A percentile compares a stretch with the other conserved stretches of the same genome.
Conservation (phyloP, 2,888 invertebrate genomes). For the Orthosia gothica region DNA sequence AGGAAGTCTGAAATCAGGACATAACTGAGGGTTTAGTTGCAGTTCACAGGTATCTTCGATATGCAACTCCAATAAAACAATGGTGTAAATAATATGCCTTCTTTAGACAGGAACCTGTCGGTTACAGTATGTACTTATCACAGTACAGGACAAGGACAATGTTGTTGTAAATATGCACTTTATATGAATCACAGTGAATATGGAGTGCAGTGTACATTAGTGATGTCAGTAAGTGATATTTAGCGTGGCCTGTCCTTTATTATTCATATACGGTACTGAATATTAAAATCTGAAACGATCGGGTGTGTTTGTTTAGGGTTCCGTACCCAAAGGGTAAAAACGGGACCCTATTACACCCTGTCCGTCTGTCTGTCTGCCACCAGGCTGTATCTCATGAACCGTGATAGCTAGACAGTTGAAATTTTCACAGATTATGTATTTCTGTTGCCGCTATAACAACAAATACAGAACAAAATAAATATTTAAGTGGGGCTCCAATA, state of each 20-base stretch:
- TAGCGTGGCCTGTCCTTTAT: not conserved
- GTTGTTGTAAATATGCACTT: conserved; percentile 9
- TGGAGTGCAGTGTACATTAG: not conserved
- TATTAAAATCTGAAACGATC: not conserved
- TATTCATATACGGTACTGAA: not conserved
- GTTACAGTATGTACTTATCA: not conserved
- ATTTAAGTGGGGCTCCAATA: too few species aligned
- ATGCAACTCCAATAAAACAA: not conserved
- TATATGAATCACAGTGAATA: not conserved
- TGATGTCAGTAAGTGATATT: conserved; percentile 15
- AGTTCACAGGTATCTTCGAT: not conserved
- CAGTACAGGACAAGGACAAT: conserved; percentile 20
- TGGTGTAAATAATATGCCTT: not conserved
- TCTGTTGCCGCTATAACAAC: too few species aligned
- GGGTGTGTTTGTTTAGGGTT: too few species aligned
- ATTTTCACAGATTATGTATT: too few species aligned
- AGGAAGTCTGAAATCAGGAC: not conserved
- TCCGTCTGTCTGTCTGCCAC: too few species aligned
- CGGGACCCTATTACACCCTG: too few species aligned
- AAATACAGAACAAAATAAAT: too few species aligned
- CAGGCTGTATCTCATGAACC: too few species aligned
- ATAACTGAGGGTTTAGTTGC: not conserved
- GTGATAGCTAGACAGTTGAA: too few species aligned
- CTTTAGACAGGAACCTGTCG: not conserved
- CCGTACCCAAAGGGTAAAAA: too few species aligned